Conservation (phyloP, 2,113 vertebrate species). For the Sarotherodon lohbergeri region DNA sequence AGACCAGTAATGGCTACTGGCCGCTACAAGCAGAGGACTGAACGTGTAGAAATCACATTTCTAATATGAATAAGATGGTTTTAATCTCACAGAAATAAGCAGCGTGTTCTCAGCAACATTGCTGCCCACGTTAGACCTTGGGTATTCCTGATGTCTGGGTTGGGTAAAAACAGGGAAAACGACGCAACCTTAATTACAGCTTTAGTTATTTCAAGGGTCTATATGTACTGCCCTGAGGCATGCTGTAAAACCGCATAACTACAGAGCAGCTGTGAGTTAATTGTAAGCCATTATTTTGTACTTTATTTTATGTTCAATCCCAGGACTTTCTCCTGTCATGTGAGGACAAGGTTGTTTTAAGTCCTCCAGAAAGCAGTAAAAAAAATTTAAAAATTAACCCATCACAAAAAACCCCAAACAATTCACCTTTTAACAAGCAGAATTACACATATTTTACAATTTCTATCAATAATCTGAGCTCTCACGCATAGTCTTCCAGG, state of each 20-base stretch:
- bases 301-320: conserved; percentile 52
- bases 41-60: neutral
- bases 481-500: neutral
- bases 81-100: neutral
- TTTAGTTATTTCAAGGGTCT: conserved; percentile 58
- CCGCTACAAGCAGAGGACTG: neutral
- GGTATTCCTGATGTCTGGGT: conserved; percentile 50
- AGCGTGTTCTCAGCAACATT: neutral
- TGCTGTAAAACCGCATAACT: conserved; percentile 67
- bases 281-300: conserved; percentile 70
- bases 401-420: accelerated
- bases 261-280: conserved; percentile 65
- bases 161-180: conserved; percentile 52
- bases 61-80: accelerated
- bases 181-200: conserved; percentile 60
- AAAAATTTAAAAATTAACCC: neutral
- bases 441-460: neutral
- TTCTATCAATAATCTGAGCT: neutral
- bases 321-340: conserved; percentile 65
- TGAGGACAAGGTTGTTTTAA: conserved; percentile 14
- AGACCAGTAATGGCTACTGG: neutral
- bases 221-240: conserved; percentile 51
- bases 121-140: neutral
- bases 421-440: neutral
- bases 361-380: neutral